Conservation (phyloP, 64 coral and sea anemone species). For the Astreopora myriophthalma region DNA sequence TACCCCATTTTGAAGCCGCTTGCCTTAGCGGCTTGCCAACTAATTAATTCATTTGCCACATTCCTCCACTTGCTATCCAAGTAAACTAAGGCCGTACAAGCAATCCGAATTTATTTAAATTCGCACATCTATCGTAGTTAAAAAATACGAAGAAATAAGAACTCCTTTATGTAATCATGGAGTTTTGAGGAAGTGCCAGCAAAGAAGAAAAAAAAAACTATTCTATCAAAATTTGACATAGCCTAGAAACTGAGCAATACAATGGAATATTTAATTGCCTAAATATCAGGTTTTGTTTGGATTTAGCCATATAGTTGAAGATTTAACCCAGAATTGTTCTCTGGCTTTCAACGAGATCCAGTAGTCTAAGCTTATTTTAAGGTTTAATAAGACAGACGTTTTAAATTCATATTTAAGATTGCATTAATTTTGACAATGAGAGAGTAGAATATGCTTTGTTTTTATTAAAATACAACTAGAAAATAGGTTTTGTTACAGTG, state of each 20-base stretch:
- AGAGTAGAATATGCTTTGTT: not conserved
- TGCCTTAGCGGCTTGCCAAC: constrained; percentile 40
- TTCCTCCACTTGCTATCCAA: constrained; percentile 4
- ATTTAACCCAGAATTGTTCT: not conserved
- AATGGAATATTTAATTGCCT: constrained; percentile 53
- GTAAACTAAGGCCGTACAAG: not conserved
- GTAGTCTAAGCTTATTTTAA: no score
- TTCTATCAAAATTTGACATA: not conserved
- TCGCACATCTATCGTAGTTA: not conserved
- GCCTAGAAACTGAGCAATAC: not conserved
- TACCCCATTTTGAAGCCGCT: not conserved
- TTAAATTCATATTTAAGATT: no score
- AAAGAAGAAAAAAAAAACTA: not conserved
- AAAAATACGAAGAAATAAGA: not conserved
- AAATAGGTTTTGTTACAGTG: constrained; percentile 10
- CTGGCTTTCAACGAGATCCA: not conserved
- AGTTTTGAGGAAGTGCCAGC: not conserved
- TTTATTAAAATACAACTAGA: not conserved
- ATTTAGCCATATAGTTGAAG: not conserved
- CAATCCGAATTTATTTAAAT: not conserved
- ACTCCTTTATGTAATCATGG: not conserved
- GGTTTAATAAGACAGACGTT: no score
- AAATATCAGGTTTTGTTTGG: constrained; percentile 29
- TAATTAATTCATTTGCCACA: constrained; percentile 36
- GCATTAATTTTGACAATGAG: no score